These are phyloP conservation scores for Pseudomyrmex gracilis DNA, from an alignment of 1,140 invertebrate genomes.

Conservation along the genomic window DNA sequence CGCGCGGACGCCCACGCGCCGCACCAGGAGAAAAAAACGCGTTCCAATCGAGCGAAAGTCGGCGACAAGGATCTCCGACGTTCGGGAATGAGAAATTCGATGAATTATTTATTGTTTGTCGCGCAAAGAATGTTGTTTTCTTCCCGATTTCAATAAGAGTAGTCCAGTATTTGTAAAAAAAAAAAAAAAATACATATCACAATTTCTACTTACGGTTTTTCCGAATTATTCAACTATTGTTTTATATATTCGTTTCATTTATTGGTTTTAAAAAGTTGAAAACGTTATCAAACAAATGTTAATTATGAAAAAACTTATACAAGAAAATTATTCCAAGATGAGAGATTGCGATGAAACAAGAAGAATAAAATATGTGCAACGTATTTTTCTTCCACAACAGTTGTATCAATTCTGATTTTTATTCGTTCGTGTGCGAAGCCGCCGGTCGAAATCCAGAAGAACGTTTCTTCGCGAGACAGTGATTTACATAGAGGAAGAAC, in stretches of 20 bases:
- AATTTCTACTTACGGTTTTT: no score
- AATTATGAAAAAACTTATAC: no score
- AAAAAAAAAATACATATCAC: background rate
- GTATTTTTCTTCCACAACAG: background rate
- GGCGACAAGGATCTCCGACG: background rate
- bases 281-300: no score
- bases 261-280: no score
- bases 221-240: no score
- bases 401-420: background rate
- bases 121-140: slow-evolving; percentile 28
- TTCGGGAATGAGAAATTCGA: slow-evolving; percentile 34
- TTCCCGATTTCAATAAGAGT: slow-evolving; percentile 14
- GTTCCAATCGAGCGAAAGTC: slow-evolving; percentile 25
- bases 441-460: background rate
- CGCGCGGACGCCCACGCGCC: slow-evolving; percentile 64
- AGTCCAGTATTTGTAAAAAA: background rate
- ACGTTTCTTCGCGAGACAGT: slow-evolving; percentile 2
- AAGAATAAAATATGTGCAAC: no score
- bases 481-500: slow-evolving; percentile 48
- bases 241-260: no score
- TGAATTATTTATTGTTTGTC: slow-evolving; percentile 53
- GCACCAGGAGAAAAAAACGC: background rate
- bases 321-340: no score
- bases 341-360: no score
- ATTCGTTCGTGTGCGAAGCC: background rate